phyloP scores from a whole-genome alignment of 1,140 invertebrate species.

The Eumeta japonica region DNA sequence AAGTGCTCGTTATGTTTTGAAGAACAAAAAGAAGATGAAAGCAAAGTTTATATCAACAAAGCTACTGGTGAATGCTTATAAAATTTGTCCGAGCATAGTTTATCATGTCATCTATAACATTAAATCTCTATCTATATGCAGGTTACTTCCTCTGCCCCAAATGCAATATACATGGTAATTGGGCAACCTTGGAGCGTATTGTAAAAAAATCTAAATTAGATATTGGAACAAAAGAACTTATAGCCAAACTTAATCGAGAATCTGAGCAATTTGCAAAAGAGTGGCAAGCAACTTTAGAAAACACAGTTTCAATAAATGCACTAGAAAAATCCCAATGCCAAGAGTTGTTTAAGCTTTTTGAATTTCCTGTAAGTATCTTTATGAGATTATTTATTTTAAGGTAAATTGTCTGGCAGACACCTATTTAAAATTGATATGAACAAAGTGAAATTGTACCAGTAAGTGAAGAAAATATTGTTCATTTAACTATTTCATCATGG shows the following conservation, averaged over 20 bases:
- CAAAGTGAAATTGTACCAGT: too few relatives aligned
- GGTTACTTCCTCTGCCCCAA: constrained; percentile 66
- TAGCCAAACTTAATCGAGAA: constrained; percentile 31
- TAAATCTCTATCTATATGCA: constrained; percentile 29
- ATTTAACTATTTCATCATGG: too few relatives aligned
- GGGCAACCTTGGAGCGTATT: constrained; percentile 57
- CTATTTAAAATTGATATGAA: neutral
- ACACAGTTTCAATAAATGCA: constrained; percentile 36
- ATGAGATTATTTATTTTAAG: constrained; percentile 5
- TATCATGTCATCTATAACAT: too few relatives aligned
- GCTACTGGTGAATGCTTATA: constrained; percentile 40
- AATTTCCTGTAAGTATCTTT: constrained; percentile 60
- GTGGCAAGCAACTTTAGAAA: constrained; percentile 39
- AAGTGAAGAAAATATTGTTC: too few relatives aligned
- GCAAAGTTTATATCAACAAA: constrained; percentile 44
- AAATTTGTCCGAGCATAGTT: too few relatives aligned
- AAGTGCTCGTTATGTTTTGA: constrained; percentile 35
- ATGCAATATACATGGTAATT: constrained; percentile 61
- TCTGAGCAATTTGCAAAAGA: constrained; percentile 35
- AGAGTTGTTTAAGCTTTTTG: constrained; percentile 55
- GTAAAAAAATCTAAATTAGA: constrained; percentile 48
- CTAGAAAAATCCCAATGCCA: constrained; percentile 42
- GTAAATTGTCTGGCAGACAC: constrained; percentile 1
- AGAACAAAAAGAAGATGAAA: constrained; percentile 29
- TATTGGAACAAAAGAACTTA: constrained; percentile 37